phyloP scores from a whole-genome alignment of 2,888 invertebrate species.

The Calameuta idolon region DNA sequence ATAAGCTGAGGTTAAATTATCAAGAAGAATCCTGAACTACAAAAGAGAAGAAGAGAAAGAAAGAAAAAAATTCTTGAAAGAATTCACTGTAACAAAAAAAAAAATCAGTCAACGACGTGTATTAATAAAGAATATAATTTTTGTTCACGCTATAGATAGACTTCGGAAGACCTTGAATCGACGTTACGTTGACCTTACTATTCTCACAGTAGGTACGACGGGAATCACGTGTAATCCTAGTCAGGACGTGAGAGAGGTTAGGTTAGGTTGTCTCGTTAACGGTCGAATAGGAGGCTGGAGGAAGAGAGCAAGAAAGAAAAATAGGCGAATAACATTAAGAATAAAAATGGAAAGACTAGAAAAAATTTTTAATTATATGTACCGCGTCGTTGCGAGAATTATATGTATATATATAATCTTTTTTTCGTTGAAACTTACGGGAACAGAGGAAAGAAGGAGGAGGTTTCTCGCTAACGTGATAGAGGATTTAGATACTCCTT shows the following conservation, averaged over 20 bases:
- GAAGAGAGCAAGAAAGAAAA: background rate
- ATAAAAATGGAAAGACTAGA: background rate
- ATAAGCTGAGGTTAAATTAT: background rate
- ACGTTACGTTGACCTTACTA: background rate
- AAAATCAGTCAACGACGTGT: background rate
- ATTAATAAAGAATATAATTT: background rate
- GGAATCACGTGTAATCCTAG: background rate
- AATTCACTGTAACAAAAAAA: background rate
- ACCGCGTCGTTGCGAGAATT: background rate
- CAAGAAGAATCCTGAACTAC: background rate
- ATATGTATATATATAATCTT: too few relatives aligned
- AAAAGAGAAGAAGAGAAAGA: background rate
- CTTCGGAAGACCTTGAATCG: background rate
- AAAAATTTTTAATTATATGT: background rate
- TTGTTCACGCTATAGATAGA: background rate
- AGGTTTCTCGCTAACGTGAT: background rate
- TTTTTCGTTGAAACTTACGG: background rate
- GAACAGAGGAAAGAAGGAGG: background rate
- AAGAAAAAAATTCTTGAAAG: background rate
- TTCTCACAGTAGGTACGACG: background rate
- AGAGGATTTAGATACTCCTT: background rate
- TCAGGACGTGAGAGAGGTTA: background rate
- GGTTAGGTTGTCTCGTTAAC: background rate
- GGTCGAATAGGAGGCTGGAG: background rate
- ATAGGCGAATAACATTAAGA: background rate